These are phyloP conservation scores for Pseudomyrmex concolor DNA, from an alignment of 1,140 invertebrate genomes.

Conservation along the genomic window DNA sequence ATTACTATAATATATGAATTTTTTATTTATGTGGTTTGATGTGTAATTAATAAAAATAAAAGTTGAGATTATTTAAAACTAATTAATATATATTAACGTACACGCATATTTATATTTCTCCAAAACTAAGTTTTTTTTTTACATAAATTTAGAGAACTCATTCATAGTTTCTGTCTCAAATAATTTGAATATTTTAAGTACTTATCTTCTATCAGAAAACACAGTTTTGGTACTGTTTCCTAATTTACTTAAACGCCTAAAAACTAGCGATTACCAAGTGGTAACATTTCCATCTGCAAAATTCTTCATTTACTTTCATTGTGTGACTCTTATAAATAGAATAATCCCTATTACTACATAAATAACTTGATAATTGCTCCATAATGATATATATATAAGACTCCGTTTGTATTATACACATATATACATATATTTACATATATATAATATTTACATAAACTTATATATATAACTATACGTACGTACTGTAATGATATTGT, in stretches of 20 bases:
- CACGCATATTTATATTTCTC: too few relatives aligned
- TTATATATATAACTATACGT: conserved; percentile 46
- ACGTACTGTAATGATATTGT: conserved; percentile 62
- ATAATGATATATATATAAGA: conserved; percentile 41
- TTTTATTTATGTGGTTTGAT: too few relatives aligned
- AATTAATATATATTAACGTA: too few relatives aligned
- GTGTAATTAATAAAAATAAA: too few relatives aligned
- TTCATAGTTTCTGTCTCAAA: too few relatives aligned
- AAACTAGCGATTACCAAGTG: not conserved
- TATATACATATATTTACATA: conserved; percentile 17
- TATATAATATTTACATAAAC: conserved; percentile 24
- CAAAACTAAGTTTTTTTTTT: too few relatives aligned
- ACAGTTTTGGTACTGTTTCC: conserved; percentile 25
- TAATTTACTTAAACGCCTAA: not conserved
- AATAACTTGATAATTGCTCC: conserved; percentile 55
- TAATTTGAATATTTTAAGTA: conserved; percentile 49
- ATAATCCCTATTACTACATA: conserved; percentile 49
- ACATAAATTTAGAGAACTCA: too few relatives aligned
- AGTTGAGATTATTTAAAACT: too few relatives aligned
- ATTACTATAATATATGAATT: too few relatives aligned
- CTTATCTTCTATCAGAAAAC: conserved; percentile 63
- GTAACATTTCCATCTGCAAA: conserved; percentile 15
- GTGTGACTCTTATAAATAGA: conserved; percentile 5
- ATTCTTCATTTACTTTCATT: not conserved
- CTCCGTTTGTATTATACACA: conserved; percentile 68